Conservation (phyloP, 2,888 invertebrate species). For the Oasisia sp. region DNA sequence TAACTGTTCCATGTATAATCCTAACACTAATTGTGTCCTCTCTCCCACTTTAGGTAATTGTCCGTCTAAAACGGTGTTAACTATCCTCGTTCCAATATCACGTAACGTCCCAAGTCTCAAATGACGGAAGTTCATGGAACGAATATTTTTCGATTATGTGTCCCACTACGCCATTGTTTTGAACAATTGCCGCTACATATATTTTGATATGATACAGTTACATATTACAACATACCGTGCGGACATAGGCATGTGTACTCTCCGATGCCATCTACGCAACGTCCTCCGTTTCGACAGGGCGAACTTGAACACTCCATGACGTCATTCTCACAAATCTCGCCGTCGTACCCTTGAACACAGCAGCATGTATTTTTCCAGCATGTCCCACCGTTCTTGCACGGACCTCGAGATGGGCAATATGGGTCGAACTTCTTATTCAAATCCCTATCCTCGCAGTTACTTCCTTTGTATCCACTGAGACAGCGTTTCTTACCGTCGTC, state of each 20-base stretch:
- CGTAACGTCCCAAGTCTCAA: no score
- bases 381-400: neutral
- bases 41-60: no score
- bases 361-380: constrained; percentile 8
- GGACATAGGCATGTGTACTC: neutral
- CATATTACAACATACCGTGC: neutral
- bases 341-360: neutral
- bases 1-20: no score
- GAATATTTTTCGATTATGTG: neutral
- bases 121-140: no score
- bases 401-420: neutral
- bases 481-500: neutral
- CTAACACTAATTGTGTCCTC: no score
- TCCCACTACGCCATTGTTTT: neutral
- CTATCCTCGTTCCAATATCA: no score
- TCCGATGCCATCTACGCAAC: neutral
- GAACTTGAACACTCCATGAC: neutral
- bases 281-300: neutral
- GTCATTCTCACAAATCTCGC: neutral
- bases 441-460: neutral
- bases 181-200: neutral
- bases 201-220: neutral
- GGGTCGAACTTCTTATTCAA: neutral
- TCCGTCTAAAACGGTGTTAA: no score
- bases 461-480: neutral